Evolutionary conservation across 2,888 invertebrate genomes (phyloP), one percentile per base, ranked within the genome.

Genomic region (Lamproptera curius): DNA sequence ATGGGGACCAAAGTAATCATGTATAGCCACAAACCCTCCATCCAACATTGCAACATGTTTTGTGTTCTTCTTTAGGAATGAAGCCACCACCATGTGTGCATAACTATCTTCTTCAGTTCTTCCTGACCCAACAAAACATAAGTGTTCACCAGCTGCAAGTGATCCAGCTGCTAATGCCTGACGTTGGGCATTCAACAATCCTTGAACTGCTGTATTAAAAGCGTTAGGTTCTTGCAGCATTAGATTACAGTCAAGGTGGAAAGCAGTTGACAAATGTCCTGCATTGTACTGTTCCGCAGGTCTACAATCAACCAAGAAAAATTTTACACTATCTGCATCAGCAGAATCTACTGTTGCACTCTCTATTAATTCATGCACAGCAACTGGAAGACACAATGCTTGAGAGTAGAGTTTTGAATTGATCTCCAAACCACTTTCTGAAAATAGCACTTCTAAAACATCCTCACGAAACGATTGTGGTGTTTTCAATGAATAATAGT

Each of bases 61-160:
- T 0, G 95, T 95, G 70, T 96, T 95, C 72, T 95, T 94, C 79
- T 98, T 98, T 38, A 99, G 89, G 77, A 99, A 98, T 47, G 97
- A 96, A 4, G 99, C 97, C 11, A 99, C 96, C 16, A 98, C 98
- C 99, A 99, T 99, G 73, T 98, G 95, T 13, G 98, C 97, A 72
- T 97, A 97, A 62, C 95, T 95, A 76, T 98, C 98, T 82, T 97
- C 96, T 68, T 97, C 97, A 59, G 94, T 92, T 39, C 96, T 90
- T 1, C 98, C 98, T 53, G 97, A 97, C 34, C 98, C 98, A 70
- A 99, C 91, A 73, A 96, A 96, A 65, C 96, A 96, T 54, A 98
- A 90, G 74, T 96, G 96, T 72, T 96, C 93, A 56, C 97, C 93
- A 60, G 95, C 93, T 61, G 96, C 94, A 84, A 92, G 90, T 0